Base-by-base conservation (phyloP, 2,113 vertebrate genomes). In the Crotalus tigris region DNA sequence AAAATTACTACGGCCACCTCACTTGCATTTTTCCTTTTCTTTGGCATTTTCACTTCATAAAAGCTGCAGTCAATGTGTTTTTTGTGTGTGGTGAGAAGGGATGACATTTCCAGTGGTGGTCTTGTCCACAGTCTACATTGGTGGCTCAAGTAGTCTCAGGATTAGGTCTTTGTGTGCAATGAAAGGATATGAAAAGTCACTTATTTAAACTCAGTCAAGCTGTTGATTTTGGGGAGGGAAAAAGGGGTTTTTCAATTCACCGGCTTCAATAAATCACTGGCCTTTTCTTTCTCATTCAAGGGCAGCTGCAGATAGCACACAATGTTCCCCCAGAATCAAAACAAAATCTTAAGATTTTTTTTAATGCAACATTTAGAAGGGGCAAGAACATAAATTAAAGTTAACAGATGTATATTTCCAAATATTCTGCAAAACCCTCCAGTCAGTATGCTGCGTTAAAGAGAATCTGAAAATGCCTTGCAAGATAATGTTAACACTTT, bases 101-200 rank as follows among this genome's bases (percentile, higher is more conserved):
- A 97, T 97, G 98, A 98, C 98, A 98, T 97, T 98, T 98, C 98
- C 98, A 97, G 97, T 97, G 98, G 99, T 99, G 99, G 99, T 99
- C 99, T 98, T 97, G 97, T 98, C 97, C 97, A 97, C 97, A 97
- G 98, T 97, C 98, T 98, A 98, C 98, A 98, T 98, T 98, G 98
- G 98, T 98, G 98, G 98, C 97, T 99, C 98, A 99, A 99, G 99
- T 98, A 98, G 98, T 98, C 98, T 97, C 97, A 97, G 98, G 99
- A 99, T 99, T 99, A 99, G 98, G 97, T 97, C 97, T 99, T 99
- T 99, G 99, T 99, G 98, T 95, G 96, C 92, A 88, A 94, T 98
- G 99, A 99, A 99, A 99, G 98, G 98, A 98, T 98, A 98, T 98
- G 98, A 99, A 98, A 99, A 99, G 99, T 99, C 99, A 99, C 98